Percentiles rank a stretch among this genome's conserved stretches.
Evolutionary conservation across 2,888 invertebrate species (phyloP).

Genomic region (Nineta flava): DNA sequence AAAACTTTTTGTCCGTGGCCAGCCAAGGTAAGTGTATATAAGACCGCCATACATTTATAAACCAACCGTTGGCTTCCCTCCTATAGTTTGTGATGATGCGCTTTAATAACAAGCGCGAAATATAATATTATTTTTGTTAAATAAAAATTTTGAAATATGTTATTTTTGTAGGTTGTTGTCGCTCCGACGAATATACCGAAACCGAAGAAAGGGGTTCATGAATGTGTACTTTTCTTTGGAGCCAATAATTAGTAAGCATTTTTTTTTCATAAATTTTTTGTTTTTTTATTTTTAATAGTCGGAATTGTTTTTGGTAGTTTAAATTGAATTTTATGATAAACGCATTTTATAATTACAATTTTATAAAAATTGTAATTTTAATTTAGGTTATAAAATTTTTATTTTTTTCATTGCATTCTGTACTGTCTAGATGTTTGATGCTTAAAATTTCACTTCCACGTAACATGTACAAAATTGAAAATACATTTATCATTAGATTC

Average conservation of each 20-base stretch:
- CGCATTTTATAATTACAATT: too few relatives aligned
- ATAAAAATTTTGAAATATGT: conserved; percentile 11
- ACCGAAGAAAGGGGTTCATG: conserved; percentile 55
- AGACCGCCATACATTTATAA: conserved; percentile 7
- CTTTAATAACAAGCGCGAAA: neutral
- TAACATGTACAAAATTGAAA: too few relatives aligned
- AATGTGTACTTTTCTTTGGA: conserved; percentile 89
- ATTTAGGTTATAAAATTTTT: too few relatives aligned
- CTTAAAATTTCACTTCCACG: too few relatives aligned
- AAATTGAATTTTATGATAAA: neutral
- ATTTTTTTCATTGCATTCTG: too few relatives aligned
- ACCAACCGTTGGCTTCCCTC: neutral
- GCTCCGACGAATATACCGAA: conserved; percentile 63
- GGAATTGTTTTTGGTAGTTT: neutral
- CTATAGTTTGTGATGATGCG: neutral
- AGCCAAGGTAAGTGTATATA: conserved; percentile 66
- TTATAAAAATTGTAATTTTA: too few relatives aligned
- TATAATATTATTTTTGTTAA: conserved; percentile 3
- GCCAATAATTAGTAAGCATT: conserved; percentile 85
- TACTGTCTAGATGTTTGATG: too few relatives aligned
- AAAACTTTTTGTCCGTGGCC: conserved; percentile 96
- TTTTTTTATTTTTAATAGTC: neutral
- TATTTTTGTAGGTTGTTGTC: conserved; percentile 55
- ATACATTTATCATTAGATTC: too few relatives aligned
- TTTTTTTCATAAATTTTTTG: conserved; percentile 1